Percentiles rank a stretch among this genome's conserved stretches.
Conservation (phyloP, 1,140 invertebrate genomes). For the Oncopeltus fasciatus region DNA sequence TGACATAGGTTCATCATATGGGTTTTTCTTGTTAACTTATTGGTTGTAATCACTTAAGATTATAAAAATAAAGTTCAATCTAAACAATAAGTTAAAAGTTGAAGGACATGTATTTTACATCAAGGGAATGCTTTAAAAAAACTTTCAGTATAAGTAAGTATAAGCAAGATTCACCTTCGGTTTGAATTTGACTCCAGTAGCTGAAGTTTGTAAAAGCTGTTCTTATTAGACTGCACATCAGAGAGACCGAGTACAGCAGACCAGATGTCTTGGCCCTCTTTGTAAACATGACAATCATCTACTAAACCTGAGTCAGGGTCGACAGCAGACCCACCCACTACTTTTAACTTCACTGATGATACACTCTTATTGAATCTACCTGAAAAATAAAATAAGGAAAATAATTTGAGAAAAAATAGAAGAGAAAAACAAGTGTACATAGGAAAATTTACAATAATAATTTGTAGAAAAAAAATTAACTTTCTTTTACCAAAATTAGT, state of each 20-base stretch:
- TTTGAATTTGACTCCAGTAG: conserved; percentile 60
- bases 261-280: conserved; percentile 45
- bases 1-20: too few species aligned
- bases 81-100: too few species aligned
- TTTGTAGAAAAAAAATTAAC: too few species aligned
- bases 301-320: conserved; percentile 78
- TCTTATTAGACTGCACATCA: conserved; percentile 72
- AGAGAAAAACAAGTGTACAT: neutral
- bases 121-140: too few species aligned
- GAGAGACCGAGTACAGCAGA: conserved; percentile 68
- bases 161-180: conserved; percentile 39
- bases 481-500: too few species aligned
- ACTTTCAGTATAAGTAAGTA: too few species aligned
- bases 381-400: neutral
- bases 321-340: conserved; percentile 76
- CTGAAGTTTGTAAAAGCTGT: conserved; percentile 93
- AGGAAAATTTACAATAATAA: too few species aligned
- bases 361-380: conserved; percentile 21
- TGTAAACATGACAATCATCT: conserved; percentile 67
- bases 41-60: too few species aligned
- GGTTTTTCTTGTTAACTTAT: too few species aligned
- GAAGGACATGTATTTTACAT: too few species aligned
- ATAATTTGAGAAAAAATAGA: neutral
- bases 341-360: conserved; percentile 52
- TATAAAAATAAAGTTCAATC: too few species aligned